Conservation (phyloP, 37 sponge, comb jelly and placozoan genomes). For the Spongilla lacustris region DNA sequence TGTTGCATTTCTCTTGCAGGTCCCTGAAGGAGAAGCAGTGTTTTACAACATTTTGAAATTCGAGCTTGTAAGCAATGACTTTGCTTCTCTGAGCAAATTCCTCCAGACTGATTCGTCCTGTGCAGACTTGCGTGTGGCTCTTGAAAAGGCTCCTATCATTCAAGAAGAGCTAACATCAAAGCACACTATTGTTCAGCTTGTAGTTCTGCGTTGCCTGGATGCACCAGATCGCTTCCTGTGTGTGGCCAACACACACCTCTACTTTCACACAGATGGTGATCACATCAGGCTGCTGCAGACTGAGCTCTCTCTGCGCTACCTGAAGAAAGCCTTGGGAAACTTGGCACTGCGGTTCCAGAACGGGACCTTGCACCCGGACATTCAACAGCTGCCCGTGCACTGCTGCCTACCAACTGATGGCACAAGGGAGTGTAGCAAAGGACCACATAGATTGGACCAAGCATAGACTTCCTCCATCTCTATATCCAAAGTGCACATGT, state of each 20-base stretch:
- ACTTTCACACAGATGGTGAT: slow-evolving; percentile 67
- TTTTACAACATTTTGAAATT: slow-evolving; percentile 62
- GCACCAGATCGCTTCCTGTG: slow-evolving; percentile 17
- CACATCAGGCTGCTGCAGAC: slow-evolving; percentile 82
- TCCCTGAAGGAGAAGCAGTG: slow-evolving; percentile 82
- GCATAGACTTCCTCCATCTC: slow-evolving; percentile 13
- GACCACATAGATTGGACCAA: slow-evolving; percentile 66
- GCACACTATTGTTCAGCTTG: slow-evolving; percentile 51
- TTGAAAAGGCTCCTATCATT: slow-evolving; percentile 25
- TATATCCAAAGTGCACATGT: slow-evolving; percentile 40
- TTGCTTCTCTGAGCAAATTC: slow-evolving; percentile 44
- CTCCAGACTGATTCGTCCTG: slow-evolving; percentile 43
- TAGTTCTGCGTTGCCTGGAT: slow-evolving; percentile 23
- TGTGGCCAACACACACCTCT: slow-evolving; percentile 85
- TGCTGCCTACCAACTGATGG: slow-evolving; percentile 70
- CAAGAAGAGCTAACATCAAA: slow-evolving; percentile 26
- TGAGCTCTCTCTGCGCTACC: slow-evolving; percentile 34
- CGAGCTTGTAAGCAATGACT: slow-evolving; percentile 20
- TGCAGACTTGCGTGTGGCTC: slow-evolving; percentile 2
- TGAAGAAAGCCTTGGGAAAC: slow-evolving; percentile 21
- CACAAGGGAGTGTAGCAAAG: slow-evolving; percentile 27
- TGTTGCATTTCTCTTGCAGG: slow-evolving; percentile 33
- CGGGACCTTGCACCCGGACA: not conserved
- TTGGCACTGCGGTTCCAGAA: slow-evolving; percentile 11
- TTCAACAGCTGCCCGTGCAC: slow-evolving; percentile 87